Evolutionary conservation across 2,888 invertebrate species (phyloP).

Genomic region (Tetanocera ferruginea): DNA sequence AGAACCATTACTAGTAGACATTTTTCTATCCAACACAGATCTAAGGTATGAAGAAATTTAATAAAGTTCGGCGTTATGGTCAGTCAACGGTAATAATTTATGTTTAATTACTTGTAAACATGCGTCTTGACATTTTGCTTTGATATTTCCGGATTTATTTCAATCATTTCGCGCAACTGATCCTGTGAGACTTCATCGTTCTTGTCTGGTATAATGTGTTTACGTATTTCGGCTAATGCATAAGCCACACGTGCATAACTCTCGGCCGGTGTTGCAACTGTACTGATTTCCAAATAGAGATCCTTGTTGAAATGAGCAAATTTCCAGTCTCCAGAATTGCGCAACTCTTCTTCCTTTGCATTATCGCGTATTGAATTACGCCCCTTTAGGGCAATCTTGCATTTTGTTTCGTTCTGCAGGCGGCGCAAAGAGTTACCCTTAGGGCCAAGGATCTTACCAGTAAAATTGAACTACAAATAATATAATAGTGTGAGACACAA

Average conservation of each 20-base stretch:
- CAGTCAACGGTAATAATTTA: background rate
- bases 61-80: conserved; percentile 32
- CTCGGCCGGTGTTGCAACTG: conserved; percentile 87
- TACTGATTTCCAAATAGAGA: conserved; percentile 89
- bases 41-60: conserved; percentile 46
- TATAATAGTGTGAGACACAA: no score
- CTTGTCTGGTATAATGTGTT: conserved; percentile 72
- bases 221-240: conserved; percentile 82
- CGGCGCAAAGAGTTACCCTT: conserved; percentile 94
- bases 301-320: conserved; percentile 90
- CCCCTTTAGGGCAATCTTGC: conserved; percentile 94
- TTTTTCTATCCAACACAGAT: conserved; percentile 60
- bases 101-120: conserved; percentile 37
- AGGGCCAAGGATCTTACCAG: conserved; percentile 92
- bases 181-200: conserved; percentile 85
- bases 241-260: conserved; percentile 87
- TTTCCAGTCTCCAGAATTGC: conserved; percentile 86
- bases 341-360: conserved; percentile 82
- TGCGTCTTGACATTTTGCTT: conserved; percentile 39
- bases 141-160: conserved; percentile 50
- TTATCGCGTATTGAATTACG: conserved; percentile 93
- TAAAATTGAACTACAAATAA: conserved; percentile 88
- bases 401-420: conserved; percentile 93
- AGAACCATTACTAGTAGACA: conserved; percentile 49
- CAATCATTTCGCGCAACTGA: conserved; percentile 80